phyloP scores from a whole-genome alignment of 2,113 vertebrate genomes.

The Burhinus oedicnemus region DNA sequence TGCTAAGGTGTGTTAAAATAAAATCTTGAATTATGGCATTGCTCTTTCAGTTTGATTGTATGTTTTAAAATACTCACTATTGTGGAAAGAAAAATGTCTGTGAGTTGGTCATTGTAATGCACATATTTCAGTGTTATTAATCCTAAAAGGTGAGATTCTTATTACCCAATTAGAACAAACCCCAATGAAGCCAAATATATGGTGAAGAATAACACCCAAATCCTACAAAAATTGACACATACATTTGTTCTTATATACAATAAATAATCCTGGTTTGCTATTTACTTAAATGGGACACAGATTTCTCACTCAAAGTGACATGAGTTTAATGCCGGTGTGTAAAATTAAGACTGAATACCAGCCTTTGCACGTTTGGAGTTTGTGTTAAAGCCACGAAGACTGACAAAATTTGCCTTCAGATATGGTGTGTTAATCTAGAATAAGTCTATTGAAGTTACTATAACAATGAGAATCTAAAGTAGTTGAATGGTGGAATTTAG shows the following conservation, averaged over 20 bases:
- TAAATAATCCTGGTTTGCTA: not conserved
- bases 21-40: not conserved
- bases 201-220: not conserved
- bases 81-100: constrained; percentile 2
- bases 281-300: not conserved
- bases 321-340: not conserved
- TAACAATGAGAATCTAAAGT: not conserved
- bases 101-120: not conserved
- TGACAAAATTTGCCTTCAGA: not conserved
- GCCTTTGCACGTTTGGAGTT: not conserved
- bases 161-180: not conserved
- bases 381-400: not conserved
- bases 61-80: not conserved
- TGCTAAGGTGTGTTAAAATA: constrained; percentile 21
- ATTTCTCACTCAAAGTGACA: not conserved
- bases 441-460: not conserved
- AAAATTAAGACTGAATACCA: not conserved
- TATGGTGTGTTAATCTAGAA: not conserved
- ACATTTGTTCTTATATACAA: not conserved
- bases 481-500: not conserved
- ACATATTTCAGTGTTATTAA: not conserved
- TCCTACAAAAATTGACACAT: not conserved
- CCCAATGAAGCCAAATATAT: not conserved
- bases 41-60: not conserved
- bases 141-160: not conserved